Percentiles rank a stretch among this genome's conserved stretches.
These are phyloP conservation scores for Poeciliopsis paucimaculata DNA, from an alignment of 2,797 vertebrate genomes.

Conservation along the genomic window DNA sequence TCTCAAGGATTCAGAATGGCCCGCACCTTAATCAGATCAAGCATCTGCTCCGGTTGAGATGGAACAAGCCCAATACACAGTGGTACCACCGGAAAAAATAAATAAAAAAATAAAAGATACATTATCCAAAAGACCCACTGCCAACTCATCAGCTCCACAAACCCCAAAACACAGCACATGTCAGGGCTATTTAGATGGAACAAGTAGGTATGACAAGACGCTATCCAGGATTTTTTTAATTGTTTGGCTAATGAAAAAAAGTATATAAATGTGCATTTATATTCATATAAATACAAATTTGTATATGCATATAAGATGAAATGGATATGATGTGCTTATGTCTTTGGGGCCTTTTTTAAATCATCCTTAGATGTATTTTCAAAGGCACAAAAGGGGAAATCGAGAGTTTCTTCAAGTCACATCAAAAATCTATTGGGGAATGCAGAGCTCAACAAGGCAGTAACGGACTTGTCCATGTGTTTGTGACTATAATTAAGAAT, in stretches of 20 bases:
- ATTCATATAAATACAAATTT: background rate
- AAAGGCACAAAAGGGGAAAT: background rate
- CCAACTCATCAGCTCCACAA: background rate
- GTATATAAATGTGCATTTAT: too few relatives aligned
- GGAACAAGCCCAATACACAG: background rate
- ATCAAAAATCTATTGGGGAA: constrained; percentile 6
- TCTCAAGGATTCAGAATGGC: background rate
- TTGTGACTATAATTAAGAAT: constrained; percentile 63
- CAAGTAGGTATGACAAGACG: background rate
- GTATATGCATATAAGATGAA: background rate
- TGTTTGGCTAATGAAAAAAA: background rate
- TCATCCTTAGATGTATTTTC: background rate
- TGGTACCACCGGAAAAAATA: background rate
- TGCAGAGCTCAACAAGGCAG: constrained; percentile 31
- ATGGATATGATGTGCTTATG: background rate
- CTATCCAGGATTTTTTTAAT: background rate
- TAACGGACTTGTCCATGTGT: constrained; percentile 53
- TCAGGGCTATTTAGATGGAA: background rate
- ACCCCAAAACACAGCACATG: background rate
- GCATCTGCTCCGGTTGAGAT: background rate
- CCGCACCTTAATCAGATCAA: background rate
- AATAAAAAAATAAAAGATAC: background rate
- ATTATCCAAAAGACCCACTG: background rate
- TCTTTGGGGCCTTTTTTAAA: background rate
- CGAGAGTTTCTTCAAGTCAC: background rate